Base-by-base conservation (phyloP, 2,113 vertebrate species). In the Illadopsis cleaveri region DNA sequence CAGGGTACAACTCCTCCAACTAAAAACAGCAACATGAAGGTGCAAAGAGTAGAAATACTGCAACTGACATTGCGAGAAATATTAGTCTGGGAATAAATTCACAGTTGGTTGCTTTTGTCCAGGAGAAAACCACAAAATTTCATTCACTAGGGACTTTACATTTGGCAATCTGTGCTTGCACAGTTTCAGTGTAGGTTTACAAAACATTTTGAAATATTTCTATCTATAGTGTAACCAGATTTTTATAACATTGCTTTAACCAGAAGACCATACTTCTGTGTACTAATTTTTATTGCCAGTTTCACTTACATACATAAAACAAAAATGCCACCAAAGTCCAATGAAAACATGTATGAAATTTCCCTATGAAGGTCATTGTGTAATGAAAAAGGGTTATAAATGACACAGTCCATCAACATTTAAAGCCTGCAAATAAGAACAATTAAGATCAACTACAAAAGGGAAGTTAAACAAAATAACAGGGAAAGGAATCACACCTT, bases 371-470 rank as follows among this genome's bases (percentile, higher is more conserved):
- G 92, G 83, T 88, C 78, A 75, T 0, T 81, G 40, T 72, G 71
- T 95, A 94, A 64, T 81, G 81, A 94, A 94, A 88, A 69, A 91
- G 90, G 68, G 80, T 56, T 96, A 78, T 96, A 96, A 96, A 96
- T 94, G 94, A 97, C 94, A 94, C 64, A 97, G 84, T 60, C 68
- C 94, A 97, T 97, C 95, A 95, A 94, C 80, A 93, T 96, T 97
- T 97, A 97, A 97, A 96, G 94, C 78, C 94, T 95, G 80, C 85
- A 97, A 97, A 96, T 94, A 97, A 96, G 88, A 97, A 97, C 95
- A 97, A 97, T 97, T 96, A 98, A 95, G 95, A 95, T 95, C 96
- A 95, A 81, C 90, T 82, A 94, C 91, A 86, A 97, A 97, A 90
- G 90, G 79, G 71, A 83, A 88, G 76, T 95, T 77, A 94, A 97